Evolutionary conservation across 1,140 invertebrate genomes (phyloP).

Genomic region (Drosophila willistoni): DNA sequence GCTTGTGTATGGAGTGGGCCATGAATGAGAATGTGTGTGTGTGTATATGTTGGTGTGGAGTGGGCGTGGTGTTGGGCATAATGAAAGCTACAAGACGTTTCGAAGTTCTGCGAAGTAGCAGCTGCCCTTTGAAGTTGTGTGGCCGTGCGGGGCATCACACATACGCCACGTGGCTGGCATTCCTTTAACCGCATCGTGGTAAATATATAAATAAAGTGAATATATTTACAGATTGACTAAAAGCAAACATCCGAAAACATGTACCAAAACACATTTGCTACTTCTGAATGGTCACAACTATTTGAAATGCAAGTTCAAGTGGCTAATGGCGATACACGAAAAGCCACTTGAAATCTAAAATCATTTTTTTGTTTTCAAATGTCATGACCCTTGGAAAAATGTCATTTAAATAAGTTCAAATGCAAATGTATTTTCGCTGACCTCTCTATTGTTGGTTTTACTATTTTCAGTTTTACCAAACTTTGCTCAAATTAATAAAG

Average conservation of each 20-base stretch:
- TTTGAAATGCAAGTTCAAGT: neutral
- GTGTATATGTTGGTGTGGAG: constrained; percentile 16
- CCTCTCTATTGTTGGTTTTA: neutral
- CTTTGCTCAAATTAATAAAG: constrained; percentile 19
- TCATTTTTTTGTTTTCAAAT: neutral
- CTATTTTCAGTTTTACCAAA: constrained; percentile 33
- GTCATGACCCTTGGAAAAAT: constrained; percentile 6
- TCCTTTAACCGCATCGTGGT: neutral
- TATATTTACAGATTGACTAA: constrained; percentile 1
- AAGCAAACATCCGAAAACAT: neutral
- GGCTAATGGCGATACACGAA: neutral
- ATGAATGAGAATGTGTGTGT: constrained; percentile 21
- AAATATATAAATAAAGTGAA: neutral
- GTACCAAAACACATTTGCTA: neutral
- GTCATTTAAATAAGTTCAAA: neutral
- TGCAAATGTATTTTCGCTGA: neutral
- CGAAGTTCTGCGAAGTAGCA: constrained; percentile 42
- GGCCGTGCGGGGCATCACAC: constrained; percentile 46
- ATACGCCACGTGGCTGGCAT: constrained; percentile 60
- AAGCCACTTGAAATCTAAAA: neutral
- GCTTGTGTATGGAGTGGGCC: constrained; percentile 20
- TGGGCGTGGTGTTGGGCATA: constrained; percentile 58
- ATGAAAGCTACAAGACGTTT: constrained; percentile 67
- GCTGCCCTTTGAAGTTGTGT: constrained; percentile 66
- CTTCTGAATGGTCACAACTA: neutral